phyloP scores from a whole-genome alignment of 2,888 invertebrate species.

The Coleophora flavipennella region DNA sequence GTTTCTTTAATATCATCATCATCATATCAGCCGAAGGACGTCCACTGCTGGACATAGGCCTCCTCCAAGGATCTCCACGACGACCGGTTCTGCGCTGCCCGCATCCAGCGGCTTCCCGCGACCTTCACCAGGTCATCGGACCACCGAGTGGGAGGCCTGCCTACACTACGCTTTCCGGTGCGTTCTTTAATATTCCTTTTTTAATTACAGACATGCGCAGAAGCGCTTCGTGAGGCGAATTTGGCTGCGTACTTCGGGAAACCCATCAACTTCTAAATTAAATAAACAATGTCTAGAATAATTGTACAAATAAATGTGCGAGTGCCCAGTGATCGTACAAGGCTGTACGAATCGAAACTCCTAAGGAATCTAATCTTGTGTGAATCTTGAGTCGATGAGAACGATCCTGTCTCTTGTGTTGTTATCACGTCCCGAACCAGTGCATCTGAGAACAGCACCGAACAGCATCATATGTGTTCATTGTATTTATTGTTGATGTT shows the following conservation, averaged over 20 bases:
- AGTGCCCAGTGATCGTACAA: constrained; percentile 24
- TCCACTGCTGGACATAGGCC: no score
- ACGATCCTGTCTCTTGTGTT: constrained; percentile 22
- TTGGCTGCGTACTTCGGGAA: constrained; percentile 96
- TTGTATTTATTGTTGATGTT: constrained; percentile 27
- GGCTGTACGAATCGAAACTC: constrained; percentile 21
- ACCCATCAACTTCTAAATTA: constrained; percentile 92
- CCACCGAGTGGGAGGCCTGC: no score
- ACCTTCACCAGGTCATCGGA: no score
- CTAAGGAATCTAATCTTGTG: constrained; percentile 48
- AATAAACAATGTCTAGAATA: constrained; percentile 12
- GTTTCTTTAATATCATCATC: no score
- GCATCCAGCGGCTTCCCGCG: no score
- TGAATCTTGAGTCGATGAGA: constrained; percentile 46
- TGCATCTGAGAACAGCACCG: constrained; percentile 1
- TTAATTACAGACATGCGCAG: constrained; percentile 90
- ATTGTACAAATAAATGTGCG: background rate
- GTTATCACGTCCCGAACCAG: constrained; percentile 2
- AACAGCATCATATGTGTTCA: no score
- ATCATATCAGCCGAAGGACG: no score
- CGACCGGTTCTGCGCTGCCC: no score
- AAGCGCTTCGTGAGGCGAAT: constrained; percentile 98
- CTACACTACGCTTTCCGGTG: no score
- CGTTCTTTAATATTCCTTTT: no score
- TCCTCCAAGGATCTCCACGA: no score